A percentile compares a stretch with the other conserved stretches of the same genome.
These are phyloP conservation scores for Diachasma alloeum DNA, from an alignment of 1,140 invertebrate species.

Conservation along the genomic window DNA sequence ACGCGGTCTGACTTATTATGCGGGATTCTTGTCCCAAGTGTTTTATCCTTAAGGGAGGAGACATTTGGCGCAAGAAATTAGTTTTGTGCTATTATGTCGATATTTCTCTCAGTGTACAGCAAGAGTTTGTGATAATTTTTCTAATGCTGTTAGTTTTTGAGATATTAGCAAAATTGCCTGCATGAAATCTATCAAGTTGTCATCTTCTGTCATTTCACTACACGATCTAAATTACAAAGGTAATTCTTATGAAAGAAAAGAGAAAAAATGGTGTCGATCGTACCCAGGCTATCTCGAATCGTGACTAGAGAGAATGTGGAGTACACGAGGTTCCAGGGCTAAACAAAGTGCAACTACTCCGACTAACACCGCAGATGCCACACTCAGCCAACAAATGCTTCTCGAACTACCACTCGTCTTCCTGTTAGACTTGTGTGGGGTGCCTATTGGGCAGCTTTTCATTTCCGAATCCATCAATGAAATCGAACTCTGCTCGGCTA, in stretches of 20 bases:
- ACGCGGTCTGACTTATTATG: too few relatives aligned
- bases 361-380: constrained; percentile 51
- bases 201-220: not conserved
- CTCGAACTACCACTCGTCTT: constrained; percentile 51
- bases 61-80: too few relatives aligned
- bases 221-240: not conserved
- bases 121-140: too few relatives aligned
- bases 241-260: not conserved
- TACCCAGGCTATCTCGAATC: constrained; percentile 59
- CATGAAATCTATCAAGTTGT: not conserved
- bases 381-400: constrained; percentile 55
- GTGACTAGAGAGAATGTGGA: constrained; percentile 55
- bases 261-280: constrained; percentile 43
- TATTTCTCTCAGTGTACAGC: too few relatives aligned
- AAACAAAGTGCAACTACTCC: constrained; percentile 57
- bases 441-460: constrained; percentile 49
- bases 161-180: not conserved
- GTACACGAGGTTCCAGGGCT: constrained; percentile 56
- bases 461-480: constrained; percentile 49
- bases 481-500: constrained; percentile 50
- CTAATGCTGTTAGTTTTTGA: too few relatives aligned
- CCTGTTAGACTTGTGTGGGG: constrained; percentile 40
- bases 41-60: too few relatives aligned
- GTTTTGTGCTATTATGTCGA: too few relatives aligned
- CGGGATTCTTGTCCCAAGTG: too few relatives aligned